These are phyloP conservation scores for Merluccius polli DNA, from an alignment of 2,797 vertebrate species.

Conservation along the genomic window DNA sequence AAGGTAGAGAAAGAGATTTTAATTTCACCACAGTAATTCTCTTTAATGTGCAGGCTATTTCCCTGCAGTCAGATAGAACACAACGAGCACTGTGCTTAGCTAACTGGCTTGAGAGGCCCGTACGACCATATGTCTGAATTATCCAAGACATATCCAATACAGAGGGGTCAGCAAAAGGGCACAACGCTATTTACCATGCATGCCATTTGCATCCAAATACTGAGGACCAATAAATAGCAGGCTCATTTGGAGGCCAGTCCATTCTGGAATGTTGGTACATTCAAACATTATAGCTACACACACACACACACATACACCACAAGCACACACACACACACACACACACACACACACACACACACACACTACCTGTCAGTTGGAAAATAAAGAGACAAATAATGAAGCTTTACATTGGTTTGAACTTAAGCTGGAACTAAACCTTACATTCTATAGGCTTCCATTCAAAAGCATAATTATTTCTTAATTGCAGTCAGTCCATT, in stretches of 20 bases:
- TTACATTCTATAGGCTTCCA: not conserved
- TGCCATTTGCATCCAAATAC: not conserved
- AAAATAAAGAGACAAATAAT: not conserved
- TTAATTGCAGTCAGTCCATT: not conserved
- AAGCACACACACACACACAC: not conserved
- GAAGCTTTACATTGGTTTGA: not conserved
- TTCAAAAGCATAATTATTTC: not conserved
- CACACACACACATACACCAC: not conserved
- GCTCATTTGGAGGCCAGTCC: not conserved
- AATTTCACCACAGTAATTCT: constrained; percentile 16
- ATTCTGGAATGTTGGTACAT: not conserved
- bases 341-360: not conserved
- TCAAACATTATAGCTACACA: not conserved
- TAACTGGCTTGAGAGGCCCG: constrained; percentile 3
- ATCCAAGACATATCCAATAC: constrained; percentile 13
- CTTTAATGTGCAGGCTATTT: constrained; percentile 19
- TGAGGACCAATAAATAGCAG: not conserved
- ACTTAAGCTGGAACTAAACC: not conserved
- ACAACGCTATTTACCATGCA: not conserved
- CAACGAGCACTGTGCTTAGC: constrained; percentile 11
- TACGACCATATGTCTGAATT: constrained; percentile 9
- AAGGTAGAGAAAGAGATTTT: not conserved
- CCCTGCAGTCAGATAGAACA: constrained; percentile 9
- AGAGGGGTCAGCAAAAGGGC: constrained; percentile 18
- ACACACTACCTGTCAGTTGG: not conserved